phyloP scores from a whole-genome alignment of 2,797 vertebrate genomes.

The Ataeniobius toweri region DNA sequence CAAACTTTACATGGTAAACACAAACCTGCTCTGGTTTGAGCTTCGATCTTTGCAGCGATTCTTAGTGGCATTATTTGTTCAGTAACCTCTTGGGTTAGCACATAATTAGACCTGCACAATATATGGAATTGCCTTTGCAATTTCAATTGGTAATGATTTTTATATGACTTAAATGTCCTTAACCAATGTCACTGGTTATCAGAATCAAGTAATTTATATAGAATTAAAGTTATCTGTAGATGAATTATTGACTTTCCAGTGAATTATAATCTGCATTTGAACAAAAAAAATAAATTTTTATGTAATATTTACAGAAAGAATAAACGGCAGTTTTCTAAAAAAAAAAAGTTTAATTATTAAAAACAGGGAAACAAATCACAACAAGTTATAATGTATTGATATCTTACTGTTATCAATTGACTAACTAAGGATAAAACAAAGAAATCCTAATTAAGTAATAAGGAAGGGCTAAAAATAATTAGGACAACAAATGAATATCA shows the following conservation, averaged over 20 bases:
- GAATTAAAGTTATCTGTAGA: background rate
- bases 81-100: slow-evolving; percentile 3
- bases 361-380: background rate
- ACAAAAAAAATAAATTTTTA: background rate
- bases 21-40: slow-evolving; percentile 5
- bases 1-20: slow-evolving; percentile 56
- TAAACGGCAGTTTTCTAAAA: background rate
- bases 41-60: slow-evolving; percentile 8
- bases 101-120: background rate
- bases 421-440: background rate
- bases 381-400: background rate
- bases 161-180: background rate
- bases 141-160: background rate
- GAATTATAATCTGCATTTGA: background rate
- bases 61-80: slow-evolving; percentile 1
- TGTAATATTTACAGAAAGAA: background rate
- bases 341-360: background rate
- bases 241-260: background rate
- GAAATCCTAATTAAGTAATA: background rate
- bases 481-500: background rate
- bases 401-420: background rate
- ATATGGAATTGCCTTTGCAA: background rate
- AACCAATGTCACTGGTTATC: background rate
- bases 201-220: background rate
- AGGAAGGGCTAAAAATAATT: background rate